A percentile compares a stretch with the other conserved stretches of the same genome.
Conservation (phyloP, 1,140 invertebrate species). For the Heliothis virescens region DNA sequence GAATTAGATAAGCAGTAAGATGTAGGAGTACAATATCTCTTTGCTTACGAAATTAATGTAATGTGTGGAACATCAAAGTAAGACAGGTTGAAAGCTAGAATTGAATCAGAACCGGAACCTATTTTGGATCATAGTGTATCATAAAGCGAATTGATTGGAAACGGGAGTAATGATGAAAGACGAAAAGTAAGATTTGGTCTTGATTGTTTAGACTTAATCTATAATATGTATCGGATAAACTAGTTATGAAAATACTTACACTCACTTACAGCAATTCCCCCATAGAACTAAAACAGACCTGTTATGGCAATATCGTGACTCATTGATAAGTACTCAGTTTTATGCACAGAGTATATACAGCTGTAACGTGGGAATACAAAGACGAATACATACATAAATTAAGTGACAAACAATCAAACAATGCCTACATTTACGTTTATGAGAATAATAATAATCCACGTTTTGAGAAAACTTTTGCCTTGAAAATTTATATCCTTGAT, state of each 20-base stretch:
- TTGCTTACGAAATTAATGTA: conserved; percentile 22
- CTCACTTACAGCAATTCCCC: neutral
- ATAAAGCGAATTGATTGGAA: neutral
- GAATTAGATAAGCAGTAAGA: conserved; percentile 7
- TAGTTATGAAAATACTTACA: too few species aligned
- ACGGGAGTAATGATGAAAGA: neutral
- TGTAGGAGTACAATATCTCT: neutral
- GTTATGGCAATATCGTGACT: conserved; percentile 16
- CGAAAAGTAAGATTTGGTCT: too few species aligned
- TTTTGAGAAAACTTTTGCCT: conserved; percentile 33
- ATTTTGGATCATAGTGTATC: neutral
- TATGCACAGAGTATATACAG: conserved; percentile 35
- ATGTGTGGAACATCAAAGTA: neutral
- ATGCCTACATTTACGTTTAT: conserved; percentile 30
- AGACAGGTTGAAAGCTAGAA: conserved; percentile 9
- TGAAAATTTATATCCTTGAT: conserved; percentile 18
- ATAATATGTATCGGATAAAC: neutral
- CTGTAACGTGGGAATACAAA: conserved; percentile 41
- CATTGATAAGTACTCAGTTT: conserved; percentile 20
- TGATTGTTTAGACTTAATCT: too few species aligned
- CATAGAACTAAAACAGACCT: neutral
- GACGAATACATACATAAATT: conserved; percentile 43
- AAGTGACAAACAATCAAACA: conserved; percentile 43
- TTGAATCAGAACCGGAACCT: neutral
- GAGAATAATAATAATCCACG: conserved; percentile 21